Evolutionary conservation across 2,797 vertebrate species (phyloP).

Genomic region (Erpetoichthys calabaricus): DNA sequence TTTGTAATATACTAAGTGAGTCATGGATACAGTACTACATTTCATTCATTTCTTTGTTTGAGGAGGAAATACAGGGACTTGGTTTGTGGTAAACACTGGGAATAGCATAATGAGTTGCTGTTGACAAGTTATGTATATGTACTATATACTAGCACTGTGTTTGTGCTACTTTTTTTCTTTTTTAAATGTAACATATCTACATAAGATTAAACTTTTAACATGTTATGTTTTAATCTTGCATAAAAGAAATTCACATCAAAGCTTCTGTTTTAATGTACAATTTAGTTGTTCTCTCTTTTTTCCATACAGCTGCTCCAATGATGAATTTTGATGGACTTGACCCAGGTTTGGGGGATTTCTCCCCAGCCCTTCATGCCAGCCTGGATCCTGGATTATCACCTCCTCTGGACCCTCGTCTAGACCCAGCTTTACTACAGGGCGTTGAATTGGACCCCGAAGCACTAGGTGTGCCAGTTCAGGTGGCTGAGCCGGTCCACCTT

Average conservation of each 20-base stretch:
- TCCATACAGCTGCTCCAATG: constrained; percentile 21
- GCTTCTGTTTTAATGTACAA: constrained; percentile 5
- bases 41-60: too few relatives aligned
- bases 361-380: constrained; percentile 42
- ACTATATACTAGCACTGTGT: too few relatives aligned
- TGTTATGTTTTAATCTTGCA: too few relatives aligned
- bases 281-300: not conserved
- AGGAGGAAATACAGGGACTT: too few relatives aligned
- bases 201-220: too few relatives aligned
- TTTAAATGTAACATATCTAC: too few relatives aligned
- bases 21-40: too few relatives aligned
- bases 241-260: constrained; percentile 7
- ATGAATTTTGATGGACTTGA: constrained; percentile 92
- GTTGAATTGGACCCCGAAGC: constrained; percentile 78
- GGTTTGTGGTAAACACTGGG: too few relatives aligned
- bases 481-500: constrained; percentile 64
- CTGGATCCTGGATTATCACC: constrained; percentile 64
- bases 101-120: too few relatives aligned
- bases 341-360: constrained; percentile 71
- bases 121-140: too few relatives aligned
- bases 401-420: constrained; percentile 69
- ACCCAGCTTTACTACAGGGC: constrained; percentile 65
- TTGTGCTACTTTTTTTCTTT: too few relatives aligned
- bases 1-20: too few relatives aligned
- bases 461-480: constrained; percentile 44